Base-by-base conservation (phyloP, 2,797 vertebrate genomes). In the Pterois miles region DNA sequence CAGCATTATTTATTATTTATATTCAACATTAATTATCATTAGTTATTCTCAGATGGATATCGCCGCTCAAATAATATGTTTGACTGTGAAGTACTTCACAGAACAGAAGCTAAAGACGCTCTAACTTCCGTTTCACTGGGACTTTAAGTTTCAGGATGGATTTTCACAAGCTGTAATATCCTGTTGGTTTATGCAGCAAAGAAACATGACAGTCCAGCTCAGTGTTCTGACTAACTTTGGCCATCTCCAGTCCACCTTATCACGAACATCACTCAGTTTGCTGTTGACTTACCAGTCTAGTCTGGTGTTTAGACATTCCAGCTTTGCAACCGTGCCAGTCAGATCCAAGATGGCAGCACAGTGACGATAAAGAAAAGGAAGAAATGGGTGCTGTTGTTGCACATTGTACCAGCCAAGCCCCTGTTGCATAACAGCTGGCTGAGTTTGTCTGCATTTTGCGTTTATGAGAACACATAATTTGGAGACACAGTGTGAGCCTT, bases 381-480 rank as follows among this genome's bases (percentile, higher is more conserved):
- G 14, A 60, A 48, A 66, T 12, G 23, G 9, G 18, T 65, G 65
- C 40, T 46, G 56, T 38, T 59, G 56, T 64, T 53, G 60, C 34
- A 46, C 22, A 0, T 34, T 52, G 22, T 67, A 50, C 31, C 36
- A 57, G 6, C 48, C 16, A 36, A 36, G 38, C 53, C 29, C 50
- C 9, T 1, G 71, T 86, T 91, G 57, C 50, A 38, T 85, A 85
- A 85, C 81, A 38, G 64, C 84, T 52, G 66, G 53, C 52, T n/a
- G 31, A 48, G 34, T 62, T 65, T 59, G 53, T 34, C 23, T 46
- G 14, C 69, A 58, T 74, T 84, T 83, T 77, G 77, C 66, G 74
- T 86, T 88, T 73, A 72, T 77, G 62, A 76, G 74, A 65, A 72
- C 64, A 80, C 31, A 6, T 64, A 54, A 60, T 86, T 85, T 75